phyloP scores from a whole-genome alignment of 2,888 invertebrate species.

The Rutpela maculata region DNA sequence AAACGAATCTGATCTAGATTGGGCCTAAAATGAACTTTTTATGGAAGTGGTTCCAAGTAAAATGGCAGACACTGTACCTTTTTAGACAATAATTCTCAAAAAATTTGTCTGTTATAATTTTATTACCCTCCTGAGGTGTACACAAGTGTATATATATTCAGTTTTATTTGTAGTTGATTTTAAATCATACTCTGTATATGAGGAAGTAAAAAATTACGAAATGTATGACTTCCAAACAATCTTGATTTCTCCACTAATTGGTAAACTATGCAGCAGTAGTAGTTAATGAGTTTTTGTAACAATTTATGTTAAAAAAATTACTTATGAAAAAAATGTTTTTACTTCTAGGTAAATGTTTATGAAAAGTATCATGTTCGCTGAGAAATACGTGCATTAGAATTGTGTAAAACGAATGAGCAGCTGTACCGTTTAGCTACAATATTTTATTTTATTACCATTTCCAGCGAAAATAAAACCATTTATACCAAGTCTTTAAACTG shows the following conservation, averaged over 20 bases:
- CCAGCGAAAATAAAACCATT: conserved; percentile 54
- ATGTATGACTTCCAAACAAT: too few species aligned
- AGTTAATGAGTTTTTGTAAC: not conserved
- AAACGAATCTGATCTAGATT: too few species aligned
- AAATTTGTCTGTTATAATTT: too few species aligned
- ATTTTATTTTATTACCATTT: conserved; percentile 54
- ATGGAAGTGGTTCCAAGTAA: too few species aligned
- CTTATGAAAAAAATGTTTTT: conserved; percentile 30
- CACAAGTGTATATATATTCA: too few species aligned
- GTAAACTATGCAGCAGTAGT: not conserved
- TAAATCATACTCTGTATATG: too few species aligned
- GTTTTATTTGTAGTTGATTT: too few species aligned
- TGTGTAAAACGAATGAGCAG: conserved; percentile 42
- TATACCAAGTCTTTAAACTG: conserved; percentile 53
- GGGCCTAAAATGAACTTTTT: too few species aligned
- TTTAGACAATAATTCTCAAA: too few species aligned
- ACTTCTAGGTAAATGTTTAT: conserved; percentile 53
- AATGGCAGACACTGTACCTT: too few species aligned
- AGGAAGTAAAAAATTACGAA: too few species aligned
- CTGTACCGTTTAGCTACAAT: conserved; percentile 45
- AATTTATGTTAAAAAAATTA: not conserved
- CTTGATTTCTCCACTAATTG: not conserved
- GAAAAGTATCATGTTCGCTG: conserved; percentile 55
- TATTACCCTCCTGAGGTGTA: too few species aligned
- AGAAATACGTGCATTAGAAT: conserved; percentile 46